Evolutionary conservation across 2,888 invertebrate genomes (phyloP), one percentile per base, ranked within the genome.

Genomic region (Cerceris rybyensis): DNA sequence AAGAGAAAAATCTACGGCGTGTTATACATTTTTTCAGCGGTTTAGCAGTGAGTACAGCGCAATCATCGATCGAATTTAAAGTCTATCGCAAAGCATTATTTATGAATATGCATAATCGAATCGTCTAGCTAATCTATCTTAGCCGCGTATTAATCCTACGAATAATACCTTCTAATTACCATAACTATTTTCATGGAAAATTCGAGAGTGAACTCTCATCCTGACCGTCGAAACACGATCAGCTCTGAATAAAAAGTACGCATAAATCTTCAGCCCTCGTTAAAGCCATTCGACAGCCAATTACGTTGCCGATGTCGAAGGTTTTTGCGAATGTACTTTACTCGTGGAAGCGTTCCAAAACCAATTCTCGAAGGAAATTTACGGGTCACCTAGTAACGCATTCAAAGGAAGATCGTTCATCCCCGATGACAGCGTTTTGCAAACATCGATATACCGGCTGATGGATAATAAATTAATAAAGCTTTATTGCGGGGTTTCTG

Each of bases 211-310:
- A 63, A 64, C 49, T 17, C 17, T 73, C 64, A 28, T 63, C 64
- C 14, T 61, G 69, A 39, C 41, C 17, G 57, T 41, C 52, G 55
- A 57, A 52, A 14, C 49, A 57, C 72, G 76, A 61, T 66, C 66
- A 66, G 50, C 54, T 52, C 70, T 67, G 75, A 77, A 77, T 78
- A 78, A 84, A 81, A 81, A 84, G 71, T 75, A 73, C 72, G 85
- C 84, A 84, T 84, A 85, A 84, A 83, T 81, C 86, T 81, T 72
- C 43, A 41, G 63, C 54, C 60, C 79, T 85, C 83, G 83, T 81
- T 86, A 81, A 83, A 81, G 78, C 79, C 57, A 83, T 83, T 85
- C 86, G 86, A 81, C 86, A 85, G 86, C 86, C 86, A 83, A 85
- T 85, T 84, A 84, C 77, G 86, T 83, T 73, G 76, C 78, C 73